Conservation (phyloP, 2,113 vertebrate species). For the Pleuronectes platessa region DNA sequence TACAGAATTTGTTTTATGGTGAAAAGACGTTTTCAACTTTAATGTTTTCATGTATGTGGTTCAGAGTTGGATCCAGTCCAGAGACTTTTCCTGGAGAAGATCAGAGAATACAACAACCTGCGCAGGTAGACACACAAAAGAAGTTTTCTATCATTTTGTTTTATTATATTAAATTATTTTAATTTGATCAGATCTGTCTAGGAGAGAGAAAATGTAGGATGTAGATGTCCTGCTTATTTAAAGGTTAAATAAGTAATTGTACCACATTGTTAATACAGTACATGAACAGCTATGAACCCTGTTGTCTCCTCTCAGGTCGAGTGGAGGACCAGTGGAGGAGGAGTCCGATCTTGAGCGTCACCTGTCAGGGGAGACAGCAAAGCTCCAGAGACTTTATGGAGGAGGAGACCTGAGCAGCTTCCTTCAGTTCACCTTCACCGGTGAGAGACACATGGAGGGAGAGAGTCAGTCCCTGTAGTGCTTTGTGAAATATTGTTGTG, state of each 20-base stretch:
- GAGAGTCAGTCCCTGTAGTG: too few relatives aligned
- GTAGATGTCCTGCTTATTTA: background rate
- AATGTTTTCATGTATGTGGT: background rate
- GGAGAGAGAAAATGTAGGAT: background rate
- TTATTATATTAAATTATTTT: too few relatives aligned
- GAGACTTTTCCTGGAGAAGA: conserved; percentile 1
- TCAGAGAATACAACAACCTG: conserved; percentile 2
- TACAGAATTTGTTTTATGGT: too few relatives aligned
- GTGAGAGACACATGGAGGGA: background rate
- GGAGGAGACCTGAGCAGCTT: too few relatives aligned
- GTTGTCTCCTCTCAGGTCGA: background rate
- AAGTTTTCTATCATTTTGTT: background rate
- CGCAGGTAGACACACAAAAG: background rate
- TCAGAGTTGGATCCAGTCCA: background rate
- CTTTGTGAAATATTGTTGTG: too few relatives aligned
- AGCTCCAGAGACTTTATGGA: too few relatives aligned
- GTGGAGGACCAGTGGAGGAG: too few relatives aligned
- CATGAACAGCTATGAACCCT: background rate
- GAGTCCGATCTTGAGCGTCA: too few relatives aligned
- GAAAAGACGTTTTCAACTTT: too few relatives aligned
- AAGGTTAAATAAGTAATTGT: background rate
- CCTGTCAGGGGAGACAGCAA: too few relatives aligned
- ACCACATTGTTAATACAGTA: background rate
- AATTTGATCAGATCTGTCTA: background rate
- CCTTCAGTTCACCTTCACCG: too few relatives aligned